Base-by-base conservation (phyloP, 2,113 vertebrate genomes). In the Aptenodytes forsteri region DNA sequence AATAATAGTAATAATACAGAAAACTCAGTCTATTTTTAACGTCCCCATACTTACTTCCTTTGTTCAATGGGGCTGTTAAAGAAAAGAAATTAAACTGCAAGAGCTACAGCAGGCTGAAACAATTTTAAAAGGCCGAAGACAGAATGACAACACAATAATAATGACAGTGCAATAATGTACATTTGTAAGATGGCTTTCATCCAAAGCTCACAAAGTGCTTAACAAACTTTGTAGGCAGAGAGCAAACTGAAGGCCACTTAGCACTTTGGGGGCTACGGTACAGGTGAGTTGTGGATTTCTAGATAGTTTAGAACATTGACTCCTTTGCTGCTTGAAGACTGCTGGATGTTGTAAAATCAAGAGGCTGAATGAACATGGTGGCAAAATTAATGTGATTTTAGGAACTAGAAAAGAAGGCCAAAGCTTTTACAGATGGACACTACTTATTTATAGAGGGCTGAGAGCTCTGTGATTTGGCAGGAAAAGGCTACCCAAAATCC, bases 11-110 rank as follows among this genome's bases (percentile, higher is more conserved):
- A 83, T 89, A 78, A 89, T 79, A 65, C 29, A 78, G 71, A 83
- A 91, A 91, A 44, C 40, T 67, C 73, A 78, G 80, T 61, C 44
- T 79, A 86, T 93, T 91, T 93, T 89, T 91, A 93, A 86, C 83
- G 76, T 83, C 36, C 52, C 61, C 55, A 75, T 9, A 70, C 55
- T 86, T 65, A 16, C 54, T 61, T 79, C n/a, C 23, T 56, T 86
- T 89, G 40, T 83, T 91, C 81, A 86, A 55, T 66, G 46, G 40
- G 32, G 22, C 44, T 70, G 56, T 79, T 89, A 70, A 75, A 83
- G 65, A 65, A 78, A 86, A 87, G 55, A 76, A 86, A 83, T 89
- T 55, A 79, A 86, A 79, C 70, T 18, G 11, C 87, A 86, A 73
- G 66, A 85, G 55, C 44, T 89, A 70, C 75, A 89, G 44, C 65